Evolutionary conservation across 1,140 invertebrate genomes (phyloP).

Genomic region (Copidosoma floridanum): DNA sequence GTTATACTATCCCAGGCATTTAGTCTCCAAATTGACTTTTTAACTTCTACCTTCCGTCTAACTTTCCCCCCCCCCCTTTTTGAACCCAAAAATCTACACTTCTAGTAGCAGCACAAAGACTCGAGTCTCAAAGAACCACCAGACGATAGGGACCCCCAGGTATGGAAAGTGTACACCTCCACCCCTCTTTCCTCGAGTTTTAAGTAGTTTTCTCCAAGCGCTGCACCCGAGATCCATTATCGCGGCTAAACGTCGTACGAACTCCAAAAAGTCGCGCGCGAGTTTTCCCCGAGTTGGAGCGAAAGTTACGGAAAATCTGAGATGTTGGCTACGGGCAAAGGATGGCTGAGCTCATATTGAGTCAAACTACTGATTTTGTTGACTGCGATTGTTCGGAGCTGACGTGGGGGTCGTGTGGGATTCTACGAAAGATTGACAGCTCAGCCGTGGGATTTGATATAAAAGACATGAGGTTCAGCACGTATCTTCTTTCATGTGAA

Average conservation of each 20-base stretch:
- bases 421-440: too few species aligned
- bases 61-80: background rate
- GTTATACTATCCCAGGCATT: too few species aligned
- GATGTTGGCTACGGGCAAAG: background rate
- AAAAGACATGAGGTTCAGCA: too few species aligned
- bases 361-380: background rate
- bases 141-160: background rate
- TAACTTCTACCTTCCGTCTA: conserved; percentile 1
- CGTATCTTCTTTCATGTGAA: too few species aligned
- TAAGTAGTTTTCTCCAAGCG: conserved; percentile 6
- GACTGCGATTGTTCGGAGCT: too few species aligned
- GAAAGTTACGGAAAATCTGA: background rate
- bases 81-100: background rate
- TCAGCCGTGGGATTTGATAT: too few species aligned
- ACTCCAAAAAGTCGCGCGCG: background rate
- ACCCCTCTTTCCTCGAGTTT: background rate
- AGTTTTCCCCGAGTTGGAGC: background rate
- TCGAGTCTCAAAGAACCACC: background rate
- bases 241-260: background rate
- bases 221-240: conserved; percentile 5
- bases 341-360: background rate
- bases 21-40: background rate
- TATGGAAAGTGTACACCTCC: background rate
- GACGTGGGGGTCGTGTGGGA: too few species aligned
- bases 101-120: background rate